Evolutionary conservation across 2,113 vertebrate genomes (phyloP).

Genomic region (Rhizomys pruinosus): DNA sequence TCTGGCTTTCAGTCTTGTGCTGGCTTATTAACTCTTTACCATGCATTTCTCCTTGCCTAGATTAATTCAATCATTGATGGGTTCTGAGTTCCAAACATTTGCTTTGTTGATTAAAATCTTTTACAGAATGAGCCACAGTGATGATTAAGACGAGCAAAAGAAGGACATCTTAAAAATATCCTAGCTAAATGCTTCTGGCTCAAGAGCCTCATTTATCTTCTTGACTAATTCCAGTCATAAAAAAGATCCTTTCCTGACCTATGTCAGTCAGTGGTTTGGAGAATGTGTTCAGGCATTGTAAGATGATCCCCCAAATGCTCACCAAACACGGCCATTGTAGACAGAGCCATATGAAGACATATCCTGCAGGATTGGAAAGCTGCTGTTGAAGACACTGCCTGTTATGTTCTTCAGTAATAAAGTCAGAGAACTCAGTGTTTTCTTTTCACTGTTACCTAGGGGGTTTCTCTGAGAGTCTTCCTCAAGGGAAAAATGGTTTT

Average conservation of each 20-base stretch:
- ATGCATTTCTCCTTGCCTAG: neutral
- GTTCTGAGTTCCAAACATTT: neutral
- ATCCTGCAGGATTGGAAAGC: neutral
- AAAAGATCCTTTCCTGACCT: constrained; percentile 19
- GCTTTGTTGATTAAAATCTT: neutral
- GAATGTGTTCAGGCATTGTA: neutral
- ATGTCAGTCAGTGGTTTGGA: neutral
- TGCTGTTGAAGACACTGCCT: constrained; percentile 43
- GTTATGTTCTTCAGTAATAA: constrained; percentile 45
- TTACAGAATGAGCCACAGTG: neutral
- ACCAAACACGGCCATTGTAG: neutral
- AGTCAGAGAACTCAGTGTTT: constrained; percentile 54
- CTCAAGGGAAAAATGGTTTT: constrained; percentile 65
- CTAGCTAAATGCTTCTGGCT: neutral
- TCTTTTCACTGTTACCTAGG: constrained; percentile 63
- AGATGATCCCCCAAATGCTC: neutral
- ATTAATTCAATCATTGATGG: neutral
- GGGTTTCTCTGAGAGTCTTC: constrained; percentile 54
- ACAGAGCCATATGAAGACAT: constrained; percentile 39
- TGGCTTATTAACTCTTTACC: neutral
- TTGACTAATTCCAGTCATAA: neutral
- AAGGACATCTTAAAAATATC: neutral
- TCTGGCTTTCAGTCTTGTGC: neutral
- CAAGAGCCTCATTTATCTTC: neutral
- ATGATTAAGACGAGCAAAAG: neutral